A percentile compares a stretch with the other conserved stretches of the same genome.
Evolutionary conservation across 2,113 vertebrate species (phyloP).

Genomic region (Manacus vitellinus): DNA sequence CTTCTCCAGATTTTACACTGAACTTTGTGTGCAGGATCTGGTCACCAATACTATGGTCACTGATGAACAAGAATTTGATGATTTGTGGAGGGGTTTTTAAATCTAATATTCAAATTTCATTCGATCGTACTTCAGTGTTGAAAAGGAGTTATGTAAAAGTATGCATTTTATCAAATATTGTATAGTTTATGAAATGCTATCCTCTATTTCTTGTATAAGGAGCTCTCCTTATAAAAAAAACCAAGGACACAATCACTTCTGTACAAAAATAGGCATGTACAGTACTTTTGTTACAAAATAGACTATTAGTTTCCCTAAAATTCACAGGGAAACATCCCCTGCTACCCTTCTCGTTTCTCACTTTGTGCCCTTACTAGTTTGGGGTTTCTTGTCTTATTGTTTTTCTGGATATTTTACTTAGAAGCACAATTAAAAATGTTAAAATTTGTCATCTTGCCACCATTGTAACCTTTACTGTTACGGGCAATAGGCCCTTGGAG

Average conservation of each 20-base stretch:
- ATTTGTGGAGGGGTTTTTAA: neutral
- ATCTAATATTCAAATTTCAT: neutral
- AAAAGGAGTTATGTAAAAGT: neutral
- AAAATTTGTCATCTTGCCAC: neutral
- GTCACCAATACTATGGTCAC: fast-evolving
- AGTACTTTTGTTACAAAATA: neutral
- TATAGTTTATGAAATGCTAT: neutral
- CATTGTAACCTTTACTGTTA: neutral
- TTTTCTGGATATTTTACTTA: neutral
- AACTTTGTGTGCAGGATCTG: neutral
- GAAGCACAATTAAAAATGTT: neutral
- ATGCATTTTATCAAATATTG: neutral
- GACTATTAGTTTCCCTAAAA: neutral
- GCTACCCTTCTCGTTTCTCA: neutral
- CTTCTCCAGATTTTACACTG: neutral
- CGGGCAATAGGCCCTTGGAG: neutral
- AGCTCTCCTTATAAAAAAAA: neutral
- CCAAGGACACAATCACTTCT: neutral
- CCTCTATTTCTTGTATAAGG: neutral
- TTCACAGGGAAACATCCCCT: neutral
- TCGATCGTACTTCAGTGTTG: neutral
- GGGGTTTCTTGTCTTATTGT: fast-evolving
- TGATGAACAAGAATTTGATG: neutral
- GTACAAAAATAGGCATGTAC: neutral
- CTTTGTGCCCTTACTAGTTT: neutral